Conservation (phyloP, 2,888 invertebrate genomes). For the Chromoteleia sp. region DNA sequence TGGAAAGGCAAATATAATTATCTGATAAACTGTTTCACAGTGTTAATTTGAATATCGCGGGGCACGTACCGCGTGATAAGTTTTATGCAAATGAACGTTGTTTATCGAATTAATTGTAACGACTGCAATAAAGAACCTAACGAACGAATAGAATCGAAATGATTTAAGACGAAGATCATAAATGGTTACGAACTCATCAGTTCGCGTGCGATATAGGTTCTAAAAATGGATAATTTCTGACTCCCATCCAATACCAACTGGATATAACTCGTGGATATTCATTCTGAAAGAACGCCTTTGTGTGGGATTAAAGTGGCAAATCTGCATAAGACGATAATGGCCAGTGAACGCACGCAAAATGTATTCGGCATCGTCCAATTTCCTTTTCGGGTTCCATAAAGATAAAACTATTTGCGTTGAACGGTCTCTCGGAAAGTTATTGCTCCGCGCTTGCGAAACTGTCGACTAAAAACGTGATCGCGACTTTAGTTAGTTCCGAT, state of each 20-base stretch:
- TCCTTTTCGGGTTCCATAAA: constrained; percentile 15
- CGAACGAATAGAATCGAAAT: constrained; percentile 10
- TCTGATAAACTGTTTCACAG: constrained; percentile 35
- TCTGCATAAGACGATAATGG: constrained; percentile 29
- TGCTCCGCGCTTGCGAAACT: not conserved
- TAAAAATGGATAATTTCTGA: not conserved
- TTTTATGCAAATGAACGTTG: constrained; percentile 41
- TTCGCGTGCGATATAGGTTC: not conserved
- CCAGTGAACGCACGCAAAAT: not conserved
- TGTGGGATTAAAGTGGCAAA: constrained; percentile 8
- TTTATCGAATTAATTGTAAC: constrained; percentile 32
- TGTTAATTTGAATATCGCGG: constrained; percentile 38
- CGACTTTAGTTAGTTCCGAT: not conserved
- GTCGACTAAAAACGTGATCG: constrained; percentile 14
- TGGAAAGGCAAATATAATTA: constrained; percentile 38
- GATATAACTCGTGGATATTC: constrained; percentile 3
- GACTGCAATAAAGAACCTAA: constrained; percentile 14
- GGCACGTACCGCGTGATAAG: constrained; percentile 23
- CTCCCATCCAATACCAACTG: not conserved
- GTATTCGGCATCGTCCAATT: constrained; percentile 27
- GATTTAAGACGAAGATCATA: constrained; percentile 24
- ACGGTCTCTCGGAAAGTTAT: constrained; percentile 4
- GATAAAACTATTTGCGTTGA: constrained; percentile 19
- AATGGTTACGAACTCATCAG: constrained; percentile 21
- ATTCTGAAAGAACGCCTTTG: constrained; percentile 7